phyloP scores from a whole-genome alignment of 2,113 vertebrate species.

The Anolis sagrei region DNA sequence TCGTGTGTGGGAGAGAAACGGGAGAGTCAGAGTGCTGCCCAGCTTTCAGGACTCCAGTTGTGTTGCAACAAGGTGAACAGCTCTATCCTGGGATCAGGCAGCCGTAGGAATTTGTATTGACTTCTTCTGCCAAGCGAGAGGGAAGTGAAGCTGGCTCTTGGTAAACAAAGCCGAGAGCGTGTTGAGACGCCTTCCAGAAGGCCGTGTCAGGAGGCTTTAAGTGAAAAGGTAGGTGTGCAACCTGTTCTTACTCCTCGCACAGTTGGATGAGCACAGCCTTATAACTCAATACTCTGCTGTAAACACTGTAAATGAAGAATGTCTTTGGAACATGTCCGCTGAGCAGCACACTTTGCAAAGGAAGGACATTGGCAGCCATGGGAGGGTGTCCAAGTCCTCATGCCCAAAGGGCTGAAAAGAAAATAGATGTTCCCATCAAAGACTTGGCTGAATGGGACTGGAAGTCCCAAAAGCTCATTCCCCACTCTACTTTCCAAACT shows the following conservation, averaged over 20 bases:
- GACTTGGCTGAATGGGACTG: too few species aligned
- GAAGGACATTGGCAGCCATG: background rate
- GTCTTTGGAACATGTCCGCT: background rate
- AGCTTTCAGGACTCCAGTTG: background rate
- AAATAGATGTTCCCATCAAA: background rate
- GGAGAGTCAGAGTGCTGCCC: accelerated
- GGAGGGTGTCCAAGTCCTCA: too few species aligned
- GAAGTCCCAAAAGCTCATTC: too few species aligned
- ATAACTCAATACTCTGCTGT: background rate
- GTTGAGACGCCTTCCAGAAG: background rate
- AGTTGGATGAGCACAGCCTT: background rate
- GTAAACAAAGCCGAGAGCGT: constrained; percentile 9
- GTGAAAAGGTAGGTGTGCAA: too few species aligned
- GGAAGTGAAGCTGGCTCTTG: background rate
- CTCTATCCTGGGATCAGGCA: background rate
- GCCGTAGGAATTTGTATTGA: background rate
- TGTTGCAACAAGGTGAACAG: background rate
- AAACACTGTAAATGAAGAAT: background rate
- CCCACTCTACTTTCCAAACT: too few species aligned
- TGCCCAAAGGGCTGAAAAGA: background rate
- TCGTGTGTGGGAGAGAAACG: background rate
- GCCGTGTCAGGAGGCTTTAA: background rate
- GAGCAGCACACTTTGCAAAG: background rate
- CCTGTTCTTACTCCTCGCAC: background rate
- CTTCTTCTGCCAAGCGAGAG: background rate